Evolutionary conservation across 1,140 invertebrate species (phyloP).

Genomic region (Conus ventricosus): DNA sequence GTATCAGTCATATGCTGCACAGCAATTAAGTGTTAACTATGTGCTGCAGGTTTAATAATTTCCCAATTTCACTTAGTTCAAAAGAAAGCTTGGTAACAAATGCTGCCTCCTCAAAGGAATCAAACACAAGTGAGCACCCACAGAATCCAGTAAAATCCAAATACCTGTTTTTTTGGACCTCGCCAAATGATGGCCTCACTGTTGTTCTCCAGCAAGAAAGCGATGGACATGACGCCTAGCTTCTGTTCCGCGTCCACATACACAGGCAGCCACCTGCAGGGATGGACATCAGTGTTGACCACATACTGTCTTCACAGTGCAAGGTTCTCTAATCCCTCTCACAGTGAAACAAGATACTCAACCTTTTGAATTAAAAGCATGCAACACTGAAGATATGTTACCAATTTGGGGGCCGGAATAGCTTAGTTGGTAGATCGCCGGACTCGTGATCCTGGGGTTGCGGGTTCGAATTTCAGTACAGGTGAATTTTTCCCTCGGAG

Average conservation of each 20-base stretch:
- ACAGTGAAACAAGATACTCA: background rate
- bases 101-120: too few relatives aligned
- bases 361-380: background rate
- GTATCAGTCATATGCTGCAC: too few relatives aligned
- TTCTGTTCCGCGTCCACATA: slow-evolving; percentile 87
- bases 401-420: too few relatives aligned
- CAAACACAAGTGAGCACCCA: too few relatives aligned
- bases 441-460: too few relatives aligned
- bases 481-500: too few relatives aligned
- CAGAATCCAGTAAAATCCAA: background rate
- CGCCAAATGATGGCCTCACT: slow-evolving; percentile 96
- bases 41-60: too few relatives aligned
- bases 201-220: slow-evolving; percentile 88
- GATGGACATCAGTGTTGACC: background rate
- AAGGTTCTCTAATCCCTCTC: background rate
- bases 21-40: too few relatives aligned
- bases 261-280: slow-evolving; percentile 89
- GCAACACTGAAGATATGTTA: background rate
- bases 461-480: too few relatives aligned
- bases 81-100: too few relatives aligned
- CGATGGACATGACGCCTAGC: slow-evolving; percentile 96
- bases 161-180: slow-evolving; percentile 95
- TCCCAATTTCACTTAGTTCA: too few relatives aligned
- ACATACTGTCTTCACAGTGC: background rate
- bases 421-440: too few relatives aligned